Conservation (phyloP, 2,888 invertebrate genomes). For the Drosophila merina region DNA sequence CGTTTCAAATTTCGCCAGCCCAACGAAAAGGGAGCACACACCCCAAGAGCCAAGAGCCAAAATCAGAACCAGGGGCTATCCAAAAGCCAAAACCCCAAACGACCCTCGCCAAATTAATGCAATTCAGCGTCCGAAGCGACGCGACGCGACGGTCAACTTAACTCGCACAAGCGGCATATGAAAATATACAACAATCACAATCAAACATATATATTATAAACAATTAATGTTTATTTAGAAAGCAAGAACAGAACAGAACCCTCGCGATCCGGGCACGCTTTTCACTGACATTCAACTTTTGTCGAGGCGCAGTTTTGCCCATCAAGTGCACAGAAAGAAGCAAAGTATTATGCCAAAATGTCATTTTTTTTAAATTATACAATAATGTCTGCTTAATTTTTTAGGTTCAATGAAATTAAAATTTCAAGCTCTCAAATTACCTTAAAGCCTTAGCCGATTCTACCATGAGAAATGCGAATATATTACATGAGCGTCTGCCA, state of each 20-base stretch:
- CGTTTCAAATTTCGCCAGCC: slow-evolving; percentile 62
- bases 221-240: slow-evolving; percentile 74
- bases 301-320: slow-evolving; percentile 59
- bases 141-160: slow-evolving; percentile 23
- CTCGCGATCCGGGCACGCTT: slow-evolving; percentile 49
- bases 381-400: background rate
- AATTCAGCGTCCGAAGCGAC: slow-evolving; percentile 58
- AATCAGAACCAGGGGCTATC: slow-evolving; percentile 13
- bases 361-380: background rate
- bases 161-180: slow-evolving; percentile 39
- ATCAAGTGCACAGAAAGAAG: background rate
- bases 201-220: slow-evolving; percentile 52
- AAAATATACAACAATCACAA: slow-evolving; percentile 2
- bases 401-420: background rate
- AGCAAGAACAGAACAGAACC: slow-evolving; percentile 44
- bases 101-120: slow-evolving; percentile 68
- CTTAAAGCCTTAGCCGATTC: background rate
- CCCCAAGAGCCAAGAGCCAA: slow-evolving; percentile 3
- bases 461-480: slow-evolving; percentile 1
- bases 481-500: slow-evolving; percentile 3
- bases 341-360: background rate
- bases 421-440: slow-evolving; percentile 14
- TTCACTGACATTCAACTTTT: slow-evolving; percentile 67
- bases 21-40: slow-evolving; percentile 53
- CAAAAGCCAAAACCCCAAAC: slow-evolving; percentile 31